Base-by-base conservation (phyloP, 2,888 invertebrate species). In the Amiota mariae region DNA sequence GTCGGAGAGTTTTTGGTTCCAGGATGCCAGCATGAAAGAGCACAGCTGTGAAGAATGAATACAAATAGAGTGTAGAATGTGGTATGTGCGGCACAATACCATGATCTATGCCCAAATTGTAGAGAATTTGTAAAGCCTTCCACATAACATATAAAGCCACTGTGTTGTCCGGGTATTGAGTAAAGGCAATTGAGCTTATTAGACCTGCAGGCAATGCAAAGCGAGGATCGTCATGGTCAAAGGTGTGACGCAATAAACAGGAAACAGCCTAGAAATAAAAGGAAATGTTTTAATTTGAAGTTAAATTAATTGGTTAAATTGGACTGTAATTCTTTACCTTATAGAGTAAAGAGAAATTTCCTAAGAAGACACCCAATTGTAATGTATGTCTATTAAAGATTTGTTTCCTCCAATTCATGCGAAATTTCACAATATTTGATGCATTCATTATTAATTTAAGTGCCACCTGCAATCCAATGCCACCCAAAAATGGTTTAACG, bases 81-180 rank as follows among this genome's bases (percentile, higher is more conserved):
- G 93, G 93, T 48, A 95, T 90, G 82, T 92, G 92, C 13, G 95
- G 95, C 70, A 95, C 85, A 70, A 91, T 88, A 66, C 93, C 93
- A 73, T 91, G 91, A 49, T 93, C 92, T 54, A 94, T 93, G n/a
- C 94, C 94, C 76, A 93, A 91, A 79, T 92, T 92, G 90, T 95
- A 95, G n/a, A 93, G 87, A 71, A 94, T 91, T 95, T 95, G 85
- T 57, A 95, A 91, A 64, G 94, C 92, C 90, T 96, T 96, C 94
- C 96, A 95, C 90, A 95, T 92, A 8, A 95, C 92, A 88, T 96
- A 96, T 47, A 96, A 91, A n/a, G 96, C 94, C 70, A 96, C 92
- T 0, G 95, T 94, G 59, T 93, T 93, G 84, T 94, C 95, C 49
- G 95, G 94, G 89, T 94, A 96, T 80, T 93, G 92, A 46, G 91